Conservation (phyloP, 1,140 invertebrate species). For the Geopemphigus sp. region DNA sequence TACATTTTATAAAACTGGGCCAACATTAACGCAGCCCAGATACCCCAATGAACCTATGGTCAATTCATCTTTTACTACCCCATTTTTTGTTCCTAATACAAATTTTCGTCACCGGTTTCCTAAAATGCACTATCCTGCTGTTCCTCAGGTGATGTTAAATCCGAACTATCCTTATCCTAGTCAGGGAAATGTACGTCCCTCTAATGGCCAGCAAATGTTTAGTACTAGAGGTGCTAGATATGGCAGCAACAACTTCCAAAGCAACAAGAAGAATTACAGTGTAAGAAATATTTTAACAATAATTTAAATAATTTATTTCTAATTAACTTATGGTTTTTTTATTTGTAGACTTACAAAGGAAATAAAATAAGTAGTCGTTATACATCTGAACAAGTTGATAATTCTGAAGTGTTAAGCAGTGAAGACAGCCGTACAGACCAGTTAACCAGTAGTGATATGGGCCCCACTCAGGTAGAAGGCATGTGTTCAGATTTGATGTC, state of each 20-base stretch:
- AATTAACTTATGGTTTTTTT: not conserved
- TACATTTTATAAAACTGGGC: slow-evolving; percentile 43
- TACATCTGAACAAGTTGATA: slow-evolving; percentile 24
- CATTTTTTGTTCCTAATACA: slow-evolving; percentile 44
- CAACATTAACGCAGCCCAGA: slow-evolving; percentile 22
- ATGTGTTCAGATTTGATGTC: slow-evolving; percentile 44
- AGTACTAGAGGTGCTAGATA: slow-evolving; percentile 17
- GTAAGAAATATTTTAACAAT: not conserved
- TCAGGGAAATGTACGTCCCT: slow-evolving; percentile 29
- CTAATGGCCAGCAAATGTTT: slow-evolving; percentile 33
- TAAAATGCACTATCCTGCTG: slow-evolving; percentile 48
- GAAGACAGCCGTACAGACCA: slow-evolving; percentile 38
- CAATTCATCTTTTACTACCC: slow-evolving; percentile 41
- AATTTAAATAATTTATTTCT: not conserved
- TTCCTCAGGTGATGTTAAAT: slow-evolving; percentile 49
- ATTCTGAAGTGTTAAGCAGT: slow-evolving; percentile 36
- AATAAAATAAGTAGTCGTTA: slow-evolving; percentile 37
- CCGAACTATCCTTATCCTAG: slow-evolving; percentile 41
- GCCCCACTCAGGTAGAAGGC: slow-evolving; percentile 37
- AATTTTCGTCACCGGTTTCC: slow-evolving; percentile 43
- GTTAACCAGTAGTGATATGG: slow-evolving; percentile 21
- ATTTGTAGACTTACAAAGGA: slow-evolving; percentile 35
- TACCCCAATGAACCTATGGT: slow-evolving; percentile 37
- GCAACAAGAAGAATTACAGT: slow-evolving; percentile 40
- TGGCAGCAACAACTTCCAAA: slow-evolving; percentile 39